Evolutionary conservation across 64 coral and sea anemone species (phyloP).

Genomic region (Stichodactyla helianthus): DNA sequence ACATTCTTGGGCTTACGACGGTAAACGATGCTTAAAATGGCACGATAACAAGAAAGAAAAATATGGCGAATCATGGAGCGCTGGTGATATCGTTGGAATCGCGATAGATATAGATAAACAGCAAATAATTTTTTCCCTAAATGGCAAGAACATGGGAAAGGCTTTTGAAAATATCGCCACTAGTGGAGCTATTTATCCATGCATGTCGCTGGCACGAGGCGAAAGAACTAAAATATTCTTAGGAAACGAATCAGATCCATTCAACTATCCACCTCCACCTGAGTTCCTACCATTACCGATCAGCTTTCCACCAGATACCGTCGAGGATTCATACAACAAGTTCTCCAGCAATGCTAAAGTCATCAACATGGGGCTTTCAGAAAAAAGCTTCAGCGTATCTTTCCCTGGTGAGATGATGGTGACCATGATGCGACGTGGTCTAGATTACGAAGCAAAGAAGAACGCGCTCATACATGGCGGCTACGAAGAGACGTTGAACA

Average conservation of each 20-base stretch:
- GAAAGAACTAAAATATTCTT: constrained; percentile 53
- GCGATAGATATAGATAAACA: constrained; percentile 42
- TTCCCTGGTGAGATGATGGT: constrained; percentile 83
- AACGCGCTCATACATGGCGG: constrained; percentile 66
- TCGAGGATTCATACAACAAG: constrained; percentile 22
- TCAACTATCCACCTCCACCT: constrained; percentile 37
- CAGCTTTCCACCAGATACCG: not conserved
- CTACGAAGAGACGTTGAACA: constrained; percentile 55
- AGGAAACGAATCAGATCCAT: constrained; percentile 51
- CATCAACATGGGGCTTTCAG: constrained; percentile 56
- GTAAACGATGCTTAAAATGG: constrained; percentile 63
- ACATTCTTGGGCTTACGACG: constrained; percentile 77
- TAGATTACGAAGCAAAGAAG: constrained; percentile 70
- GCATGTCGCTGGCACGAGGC: constrained; percentile 59
- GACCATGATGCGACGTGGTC: constrained; percentile 53
- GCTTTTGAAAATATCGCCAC: constrained; percentile 47
- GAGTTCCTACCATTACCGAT: constrained; percentile 35
- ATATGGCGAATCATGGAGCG: constrained; percentile 54
- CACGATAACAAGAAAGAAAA: constrained; percentile 44
- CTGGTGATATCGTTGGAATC: constrained; percentile 56
- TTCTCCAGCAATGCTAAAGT: constrained; percentile 62
- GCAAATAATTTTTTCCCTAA: constrained; percentile 57
- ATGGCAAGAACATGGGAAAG: constrained; percentile 54
- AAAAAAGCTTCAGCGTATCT: constrained; percentile 50
- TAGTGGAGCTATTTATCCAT: constrained; percentile 58